A percentile compares a stretch with the other conserved stretches of the same genome.
Conservation (phyloP, 2,113 vertebrate genomes). For the Actinemys pallida region DNA sequence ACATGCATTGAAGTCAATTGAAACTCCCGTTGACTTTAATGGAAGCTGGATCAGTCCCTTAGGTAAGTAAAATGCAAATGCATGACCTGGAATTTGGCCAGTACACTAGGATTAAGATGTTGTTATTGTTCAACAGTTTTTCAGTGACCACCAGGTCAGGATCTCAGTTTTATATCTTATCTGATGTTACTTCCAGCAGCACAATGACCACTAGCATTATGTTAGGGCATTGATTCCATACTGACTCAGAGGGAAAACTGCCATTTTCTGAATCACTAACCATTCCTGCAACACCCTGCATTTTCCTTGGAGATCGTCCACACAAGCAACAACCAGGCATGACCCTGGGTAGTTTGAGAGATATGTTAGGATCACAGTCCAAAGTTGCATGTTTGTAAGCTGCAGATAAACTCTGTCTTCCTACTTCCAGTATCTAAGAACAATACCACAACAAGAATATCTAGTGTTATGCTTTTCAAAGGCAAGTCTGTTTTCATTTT, state of each 20-base stretch:
- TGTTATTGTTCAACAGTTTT: neutral
- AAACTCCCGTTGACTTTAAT: neutral
- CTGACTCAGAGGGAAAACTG: neutral
- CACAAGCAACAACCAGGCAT: neutral
- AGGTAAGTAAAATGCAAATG: neutral
- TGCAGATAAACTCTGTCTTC: neutral
- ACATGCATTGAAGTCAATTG: neutral
- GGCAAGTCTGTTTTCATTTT: neutral
- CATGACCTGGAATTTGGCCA: neutral
- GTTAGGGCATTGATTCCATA: neutral
- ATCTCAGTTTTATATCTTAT: neutral
- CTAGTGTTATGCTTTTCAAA: neutral
- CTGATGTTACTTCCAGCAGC: neutral
- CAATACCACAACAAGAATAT: neutral
- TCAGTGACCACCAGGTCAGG: neutral
- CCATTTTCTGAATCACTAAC: constrained; percentile 11
- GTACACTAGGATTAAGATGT: neutral
- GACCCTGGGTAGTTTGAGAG: neutral
- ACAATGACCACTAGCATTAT: neutral
- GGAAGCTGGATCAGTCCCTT: neutral
- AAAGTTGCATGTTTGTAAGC: neutral
- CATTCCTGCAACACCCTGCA: neutral
- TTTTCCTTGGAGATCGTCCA: neutral
- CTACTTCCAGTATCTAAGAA: neutral
- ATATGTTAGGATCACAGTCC: neutral